phyloP scores from a whole-genome alignment of 2,797 vertebrate species.

The Acrossocheilus fasciatus region DNA sequence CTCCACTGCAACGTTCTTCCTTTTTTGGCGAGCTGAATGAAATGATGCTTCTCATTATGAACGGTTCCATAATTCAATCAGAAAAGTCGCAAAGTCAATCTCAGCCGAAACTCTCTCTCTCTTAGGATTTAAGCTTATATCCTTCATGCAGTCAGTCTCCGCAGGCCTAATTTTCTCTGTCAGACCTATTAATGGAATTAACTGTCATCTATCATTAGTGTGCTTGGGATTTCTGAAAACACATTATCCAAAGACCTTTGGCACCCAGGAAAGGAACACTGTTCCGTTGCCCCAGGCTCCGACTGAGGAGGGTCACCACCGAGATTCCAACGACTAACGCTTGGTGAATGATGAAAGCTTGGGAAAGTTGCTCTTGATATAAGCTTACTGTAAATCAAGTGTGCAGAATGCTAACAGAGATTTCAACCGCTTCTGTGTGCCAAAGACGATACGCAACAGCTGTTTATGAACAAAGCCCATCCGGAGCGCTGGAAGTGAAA shows the following conservation, averaged over 20 bases:
- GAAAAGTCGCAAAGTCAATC: constrained; percentile 18
- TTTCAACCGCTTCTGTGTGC: background rate
- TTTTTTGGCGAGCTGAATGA: constrained; percentile 2
- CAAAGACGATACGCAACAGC: constrained; percentile 4
- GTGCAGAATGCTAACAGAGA: constrained; percentile 9
- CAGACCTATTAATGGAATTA: constrained; percentile 50
- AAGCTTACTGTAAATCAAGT: constrained; percentile 33
- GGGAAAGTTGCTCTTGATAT: constrained; percentile 12
- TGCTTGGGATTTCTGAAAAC: constrained; percentile 27
- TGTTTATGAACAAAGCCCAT: constrained; percentile 13
- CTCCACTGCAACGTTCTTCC: constrained; percentile 50
- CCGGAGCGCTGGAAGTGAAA: constrained; percentile 1
- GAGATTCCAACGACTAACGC: constrained; percentile 21
- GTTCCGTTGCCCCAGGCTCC: background rate
- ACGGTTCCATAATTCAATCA: constrained; percentile 33
- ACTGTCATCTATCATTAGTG: constrained; percentile 23
- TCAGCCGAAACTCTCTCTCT: constrained; percentile 10
- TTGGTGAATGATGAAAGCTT: constrained; percentile 22
- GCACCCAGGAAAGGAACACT: constrained; percentile 7
- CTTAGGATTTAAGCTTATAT: constrained; percentile 26
- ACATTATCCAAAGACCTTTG: constrained; percentile 26
- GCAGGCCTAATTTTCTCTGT: constrained; percentile 23
- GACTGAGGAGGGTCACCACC: constrained; percentile 2
- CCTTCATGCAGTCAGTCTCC: constrained; percentile 21
- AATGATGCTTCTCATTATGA: constrained; percentile 13